Percentiles rank a stretch among this genome's conserved stretches.
phyloP scores from a whole-genome alignment of 1,140 invertebrate species.

The Zaprionus lachaisei region DNA sequence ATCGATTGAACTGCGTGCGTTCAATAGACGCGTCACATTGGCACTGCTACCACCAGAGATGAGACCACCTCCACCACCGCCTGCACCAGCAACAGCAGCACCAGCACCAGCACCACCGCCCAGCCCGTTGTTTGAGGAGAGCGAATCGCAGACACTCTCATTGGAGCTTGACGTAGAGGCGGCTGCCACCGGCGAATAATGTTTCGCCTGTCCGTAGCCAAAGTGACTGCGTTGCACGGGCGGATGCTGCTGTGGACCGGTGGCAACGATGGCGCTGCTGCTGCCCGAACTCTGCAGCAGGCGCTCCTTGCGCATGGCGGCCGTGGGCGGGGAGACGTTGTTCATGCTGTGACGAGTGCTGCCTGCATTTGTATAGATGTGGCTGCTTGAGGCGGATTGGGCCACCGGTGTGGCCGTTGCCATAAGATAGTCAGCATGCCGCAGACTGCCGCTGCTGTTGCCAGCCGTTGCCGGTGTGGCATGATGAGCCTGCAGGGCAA shows the following conservation, averaged over 20 bases:
- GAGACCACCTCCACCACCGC: constrained; percentile 1
- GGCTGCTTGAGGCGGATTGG: constrained; percentile 61
- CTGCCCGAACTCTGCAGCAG: constrained; percentile 51
- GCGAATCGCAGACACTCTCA: constrained; percentile 88
- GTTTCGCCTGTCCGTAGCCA: constrained; percentile 70
- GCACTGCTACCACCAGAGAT: constrained; percentile 35
- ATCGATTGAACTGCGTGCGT: constrained; percentile 59
- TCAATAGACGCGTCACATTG: constrained; percentile 51
- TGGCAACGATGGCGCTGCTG: constrained; percentile 24
- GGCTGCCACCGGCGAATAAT: constrained; percentile 70
- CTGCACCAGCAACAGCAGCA: constrained; percentile 18
- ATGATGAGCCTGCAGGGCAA: constrained; percentile 66
- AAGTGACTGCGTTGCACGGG: constrained; percentile 73
- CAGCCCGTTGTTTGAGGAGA: constrained; percentile 85
- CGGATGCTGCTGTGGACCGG: constrained; percentile 71
- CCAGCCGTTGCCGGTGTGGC: constrained; percentile 69
- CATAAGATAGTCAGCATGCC: constrained; percentile 72
- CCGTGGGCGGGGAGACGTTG: constrained; percentile 74
- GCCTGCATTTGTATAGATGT: constrained; percentile 63
- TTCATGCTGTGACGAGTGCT: constrained; percentile 67
- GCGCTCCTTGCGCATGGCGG: constrained; percentile 69
- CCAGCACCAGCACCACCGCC: constrained; percentile 22
- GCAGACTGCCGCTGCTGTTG: constrained; percentile 57
- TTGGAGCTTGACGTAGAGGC: constrained; percentile 89
- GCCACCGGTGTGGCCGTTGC: constrained; percentile 74